phyloP scores from a whole-genome alignment of 2,113 vertebrate species.

The Bambusicola thoracicus region DNA sequence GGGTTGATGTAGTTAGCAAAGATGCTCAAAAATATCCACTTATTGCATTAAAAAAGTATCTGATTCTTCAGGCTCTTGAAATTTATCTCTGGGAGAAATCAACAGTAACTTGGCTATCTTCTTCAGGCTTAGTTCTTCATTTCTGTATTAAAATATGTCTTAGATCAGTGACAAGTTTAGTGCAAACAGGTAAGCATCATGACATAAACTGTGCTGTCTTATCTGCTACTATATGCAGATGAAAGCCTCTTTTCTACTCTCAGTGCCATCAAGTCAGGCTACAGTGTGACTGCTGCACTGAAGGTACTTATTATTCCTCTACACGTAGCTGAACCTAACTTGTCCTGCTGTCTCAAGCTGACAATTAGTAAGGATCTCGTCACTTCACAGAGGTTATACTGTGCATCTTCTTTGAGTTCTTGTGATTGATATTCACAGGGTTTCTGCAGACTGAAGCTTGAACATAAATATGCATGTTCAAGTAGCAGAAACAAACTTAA shows the following conservation, averaged over 20 bases:
- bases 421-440: constrained; percentile 29
- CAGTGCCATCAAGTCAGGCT: background rate
- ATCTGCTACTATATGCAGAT: background rate
- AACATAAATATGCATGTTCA: constrained; percentile 54
- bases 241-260: background rate
- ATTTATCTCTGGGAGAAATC: background rate
- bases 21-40: background rate
- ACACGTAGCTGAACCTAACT: background rate
- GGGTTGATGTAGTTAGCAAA: background rate
- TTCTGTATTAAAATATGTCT: background rate
- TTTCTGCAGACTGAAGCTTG: constrained; percentile 19
- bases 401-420: constrained; percentile 1
- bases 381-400: background rate
- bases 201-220: background rate
- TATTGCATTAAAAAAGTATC: background rate
- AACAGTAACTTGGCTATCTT: background rate
- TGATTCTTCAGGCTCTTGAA: background rate
- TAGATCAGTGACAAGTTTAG: background rate
- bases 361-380: background rate
- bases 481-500: constrained; percentile 37
- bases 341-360: background rate
- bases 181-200: background rate
- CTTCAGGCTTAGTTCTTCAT: background rate
- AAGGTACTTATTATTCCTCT: background rate
- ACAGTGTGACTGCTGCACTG: background rate